These are phyloP conservation scores for Zoanthus sansibaricus DNA, from an alignment of 92 coral and sea anemone species.

Conservation along the genomic window DNA sequence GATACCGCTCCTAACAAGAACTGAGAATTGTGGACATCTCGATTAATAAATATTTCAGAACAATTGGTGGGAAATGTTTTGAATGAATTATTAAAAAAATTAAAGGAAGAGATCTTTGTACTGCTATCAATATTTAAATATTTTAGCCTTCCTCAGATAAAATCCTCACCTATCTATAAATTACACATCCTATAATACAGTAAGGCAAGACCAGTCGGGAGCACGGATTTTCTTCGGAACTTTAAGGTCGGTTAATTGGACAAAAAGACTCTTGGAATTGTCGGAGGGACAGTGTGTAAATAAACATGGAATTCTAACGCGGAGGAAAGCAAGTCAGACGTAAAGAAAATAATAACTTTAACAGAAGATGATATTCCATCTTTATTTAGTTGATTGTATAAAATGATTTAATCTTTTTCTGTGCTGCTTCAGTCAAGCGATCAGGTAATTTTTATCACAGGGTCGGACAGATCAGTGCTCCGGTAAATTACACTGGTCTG, in stretches of 20 bases:
- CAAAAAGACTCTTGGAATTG: not conserved
- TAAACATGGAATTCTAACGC: not conserved
- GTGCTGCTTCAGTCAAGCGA: too few species aligned
- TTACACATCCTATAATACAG: not conserved
- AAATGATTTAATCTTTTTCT: too few species aligned
- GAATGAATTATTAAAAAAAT: not conserved
- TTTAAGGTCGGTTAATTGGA: not conserved
- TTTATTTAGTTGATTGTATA: too few species aligned
- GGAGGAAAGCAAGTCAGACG: too few species aligned
- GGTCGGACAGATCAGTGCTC: too few species aligned
- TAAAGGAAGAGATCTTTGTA: not conserved
- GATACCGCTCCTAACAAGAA: too few species aligned
- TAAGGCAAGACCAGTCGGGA: not conserved
- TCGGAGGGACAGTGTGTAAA: not conserved
- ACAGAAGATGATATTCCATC: too few species aligned
- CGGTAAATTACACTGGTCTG: too few species aligned
- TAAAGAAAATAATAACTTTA: too few species aligned
- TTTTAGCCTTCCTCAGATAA: conserved; percentile 1
- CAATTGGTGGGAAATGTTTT: not conserved
- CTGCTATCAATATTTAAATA: not conserved
- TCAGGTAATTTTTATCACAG: too few species aligned
- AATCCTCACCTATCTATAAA: not conserved
- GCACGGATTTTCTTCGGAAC: not conserved
- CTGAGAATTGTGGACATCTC: too few species aligned
- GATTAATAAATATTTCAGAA: too few species aligned